A percentile compares a stretch with the other conserved stretches of the same genome.
Evolutionary conservation across 2,113 vertebrate genomes (phyloP).

Genomic region (Choloepus hoffmanni): DNA sequence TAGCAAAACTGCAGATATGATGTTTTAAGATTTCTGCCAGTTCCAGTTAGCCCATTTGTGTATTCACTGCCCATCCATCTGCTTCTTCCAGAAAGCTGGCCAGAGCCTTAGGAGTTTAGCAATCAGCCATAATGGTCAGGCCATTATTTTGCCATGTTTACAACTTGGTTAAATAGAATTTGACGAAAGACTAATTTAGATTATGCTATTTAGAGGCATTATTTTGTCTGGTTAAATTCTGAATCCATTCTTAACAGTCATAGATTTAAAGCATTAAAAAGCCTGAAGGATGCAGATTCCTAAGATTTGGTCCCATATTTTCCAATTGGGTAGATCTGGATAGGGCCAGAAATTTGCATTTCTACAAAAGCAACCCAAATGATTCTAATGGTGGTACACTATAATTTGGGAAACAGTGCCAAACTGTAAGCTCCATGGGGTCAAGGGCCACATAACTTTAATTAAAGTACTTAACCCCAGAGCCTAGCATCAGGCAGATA

Average conservation of each 20-base stretch:
- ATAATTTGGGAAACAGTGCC: not conserved
- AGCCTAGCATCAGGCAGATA: not conserved
- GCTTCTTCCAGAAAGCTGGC: constrained; percentile 23
- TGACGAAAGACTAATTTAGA: not conserved
- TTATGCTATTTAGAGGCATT: not conserved
- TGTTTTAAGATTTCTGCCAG: not conserved
- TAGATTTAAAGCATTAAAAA: not conserved
- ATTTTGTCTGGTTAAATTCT: constrained; percentile 25
- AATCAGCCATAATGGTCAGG: not conserved
- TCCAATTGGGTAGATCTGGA: not conserved
- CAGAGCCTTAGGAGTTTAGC: not conserved
- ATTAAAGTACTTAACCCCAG: not conserved
- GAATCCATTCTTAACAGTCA: not conserved
- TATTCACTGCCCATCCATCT: not conserved
- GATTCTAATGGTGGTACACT: not conserved
- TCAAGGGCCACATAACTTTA: not conserved
- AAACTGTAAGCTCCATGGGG: not conserved
- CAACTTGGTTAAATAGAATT: not conserved
- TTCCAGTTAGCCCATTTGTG: not conserved
- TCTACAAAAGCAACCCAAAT: not conserved
- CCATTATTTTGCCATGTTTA: not conserved
- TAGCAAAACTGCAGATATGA: not conserved
- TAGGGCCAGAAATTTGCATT: not conserved
- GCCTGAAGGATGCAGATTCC: not conserved
- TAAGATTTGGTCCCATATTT: not conserved